Evolutionary conservation across 30 jellyfish, hydroid and myxozoan genomes (phyloP), one percentile per base, ranked within the genome.

Genomic region (Chrysaora quinquecirrha): DNA sequence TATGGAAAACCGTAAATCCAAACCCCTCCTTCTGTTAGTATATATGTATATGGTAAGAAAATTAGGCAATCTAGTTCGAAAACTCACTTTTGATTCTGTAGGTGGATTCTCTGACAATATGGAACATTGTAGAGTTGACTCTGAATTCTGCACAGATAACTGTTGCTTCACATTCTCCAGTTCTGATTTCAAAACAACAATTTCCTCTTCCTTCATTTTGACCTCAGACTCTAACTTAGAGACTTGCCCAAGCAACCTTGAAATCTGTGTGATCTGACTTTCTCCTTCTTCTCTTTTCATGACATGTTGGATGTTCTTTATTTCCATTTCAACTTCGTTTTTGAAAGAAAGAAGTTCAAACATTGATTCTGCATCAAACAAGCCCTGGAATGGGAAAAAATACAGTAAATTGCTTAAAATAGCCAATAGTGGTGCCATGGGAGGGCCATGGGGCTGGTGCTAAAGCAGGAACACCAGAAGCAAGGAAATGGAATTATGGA

Each of bases 171-270:
- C 33, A 14, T 1, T 9, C 21, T 80, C 68, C 1, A 48, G 9
- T 21, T 80, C 83, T 24, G 70, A 2, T 56, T 33, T 68, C 10
- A 82, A 66, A 38, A 34, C 60, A 14, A 14, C 21, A 34, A 64
- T 61, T 48, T 82, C 85, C 9, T 60, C 76, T 56, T 82, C 85
- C 24, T 82, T 82, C 1, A 34, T 34, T 35, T 62, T 58, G 38
- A 48, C 60, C 18, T 82, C 76, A 31, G 68, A 62, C 30, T 82
- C 92, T 2, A 82, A 79, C 80, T 82, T 82, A 48, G 92, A 48
- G 10, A 82, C 92, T 70, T 82, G 92, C 47, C 92, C 92, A 16
- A 82, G 63, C 58, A 82, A 29, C 34, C 92, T 69, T 11, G 92
- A 30, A 82, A 82, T 48, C 29, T 82, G 92, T 25, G 92, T 48